Conservation (phyloP, 2,113 vertebrate species). For the Crotalus horridus region DNA sequence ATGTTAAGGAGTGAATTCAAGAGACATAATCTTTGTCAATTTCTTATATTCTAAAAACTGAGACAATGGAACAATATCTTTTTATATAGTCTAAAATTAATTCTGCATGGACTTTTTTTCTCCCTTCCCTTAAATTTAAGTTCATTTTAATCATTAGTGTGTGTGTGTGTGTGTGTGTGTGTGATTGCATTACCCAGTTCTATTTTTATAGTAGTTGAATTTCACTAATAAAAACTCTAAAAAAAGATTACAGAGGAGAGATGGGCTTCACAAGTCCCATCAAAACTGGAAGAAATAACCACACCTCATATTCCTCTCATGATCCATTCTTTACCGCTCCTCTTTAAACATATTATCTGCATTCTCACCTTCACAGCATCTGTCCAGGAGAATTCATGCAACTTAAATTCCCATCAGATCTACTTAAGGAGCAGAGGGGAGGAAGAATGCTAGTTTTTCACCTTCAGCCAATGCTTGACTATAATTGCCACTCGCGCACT, state of each 20-base stretch:
- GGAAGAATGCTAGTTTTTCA: neutral
- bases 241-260: neutral
- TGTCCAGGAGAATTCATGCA: neutral
- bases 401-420: neutral
- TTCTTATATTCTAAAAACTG: neutral
- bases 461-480: accelerated
- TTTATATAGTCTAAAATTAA: neutral
- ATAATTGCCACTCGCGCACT: accelerated
- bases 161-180: neutral
- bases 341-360: neutral
- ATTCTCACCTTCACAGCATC: neutral
- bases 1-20: neutral
- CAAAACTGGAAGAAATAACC: neutral
- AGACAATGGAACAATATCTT: neutral
- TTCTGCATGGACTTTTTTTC: neutral
- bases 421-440: neutral
- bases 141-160: neutral
- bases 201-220: neutral
- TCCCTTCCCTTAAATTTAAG: neutral
- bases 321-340: neutral
- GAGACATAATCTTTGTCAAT: neutral
- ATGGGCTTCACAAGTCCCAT: neutral
- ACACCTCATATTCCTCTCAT: neutral
- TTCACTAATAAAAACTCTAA: neutral
- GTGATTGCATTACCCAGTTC: neutral